Evolutionary conservation across 2,797 vertebrate genomes (phyloP), one percentile per base, ranked within the genome.

Genomic region (Psittacula derbiana): DNA sequence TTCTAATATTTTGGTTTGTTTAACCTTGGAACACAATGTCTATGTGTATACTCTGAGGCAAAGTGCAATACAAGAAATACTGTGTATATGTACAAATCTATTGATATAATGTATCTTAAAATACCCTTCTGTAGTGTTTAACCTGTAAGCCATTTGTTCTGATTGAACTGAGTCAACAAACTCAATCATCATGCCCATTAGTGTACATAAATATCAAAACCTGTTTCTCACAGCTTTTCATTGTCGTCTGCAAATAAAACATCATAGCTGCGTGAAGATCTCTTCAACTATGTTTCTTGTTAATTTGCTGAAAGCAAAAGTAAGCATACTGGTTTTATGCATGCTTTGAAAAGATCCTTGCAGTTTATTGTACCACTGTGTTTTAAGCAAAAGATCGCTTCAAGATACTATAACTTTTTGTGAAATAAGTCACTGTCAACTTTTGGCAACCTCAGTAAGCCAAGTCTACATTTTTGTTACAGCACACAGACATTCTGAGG

Each of bases 401-500:
- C 44, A 15, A 36, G 20, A 14, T 67, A 43, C 19, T 65, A 8
- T 50, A 69, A 57, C 16, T 9, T 49, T 31, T 24, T 11, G 30
- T 43, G 40, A 88, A 60, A n/a, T 62, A 76, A 84, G 25, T 7
- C n/a, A 40, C 28, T 38, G 15, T 38, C 43, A 79, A 19, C 12
- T 61, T 87, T 14, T 80, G 65, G 3, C 24, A 73, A 28, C 38
- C 25, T 86, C 62, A 55, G 0, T 46, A 61, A 69, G 12, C 38
- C 38, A 8, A 70, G 27, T 0, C 12, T 66, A 1, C 1, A 0
- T 41, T 84, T 74, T 65, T 75, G 30, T 72, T 6, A 6, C 5
- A 60, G 43, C 19, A 4, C 17, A 6, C 10, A 43, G 33, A 31
- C 4, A 8, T 38, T 15, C 30, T 11, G 24, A 62, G 15, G 11